Conservation (phyloP, 2,797 vertebrate species). For the Ctenosaura bakeri region DNA sequence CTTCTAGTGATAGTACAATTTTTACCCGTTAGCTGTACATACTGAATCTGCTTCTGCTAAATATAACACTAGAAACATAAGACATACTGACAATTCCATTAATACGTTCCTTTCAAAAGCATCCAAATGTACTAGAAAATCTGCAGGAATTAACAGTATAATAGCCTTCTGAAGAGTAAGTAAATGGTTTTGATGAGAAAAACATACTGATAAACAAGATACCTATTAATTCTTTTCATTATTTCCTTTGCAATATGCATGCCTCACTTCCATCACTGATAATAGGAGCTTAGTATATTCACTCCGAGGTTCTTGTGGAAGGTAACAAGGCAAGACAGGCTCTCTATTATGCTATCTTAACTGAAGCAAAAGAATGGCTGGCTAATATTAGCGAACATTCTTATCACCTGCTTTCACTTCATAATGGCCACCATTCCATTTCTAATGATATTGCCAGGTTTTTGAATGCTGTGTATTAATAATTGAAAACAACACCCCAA, state of each 20-base stretch:
- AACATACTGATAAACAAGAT: background rate
- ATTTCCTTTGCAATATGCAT: background rate
- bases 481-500: background rate
- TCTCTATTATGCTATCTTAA: background rate
- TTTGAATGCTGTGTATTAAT: too few relatives aligned
- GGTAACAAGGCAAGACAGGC: background rate
- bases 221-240: background rate
- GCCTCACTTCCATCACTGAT: background rate
- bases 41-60: background rate
- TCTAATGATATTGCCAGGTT: background rate
- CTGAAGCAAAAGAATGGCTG: background rate
- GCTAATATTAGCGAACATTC: background rate
- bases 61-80: constrained; percentile 20
- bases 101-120: constrained; percentile 2
- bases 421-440: background rate
- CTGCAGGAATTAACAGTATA: background rate
- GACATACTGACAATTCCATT: background rate
- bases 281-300: background rate
- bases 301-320: background rate
- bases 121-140: constrained; percentile 8
- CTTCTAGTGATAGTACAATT: constrained; percentile 1
- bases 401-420: background rate
- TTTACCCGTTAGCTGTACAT: background rate
- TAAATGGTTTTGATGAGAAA: constrained; percentile 12
- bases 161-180: background rate